phyloP scores from a whole-genome alignment of 2,888 invertebrate genomes.

The Cantharis flavilabris region DNA sequence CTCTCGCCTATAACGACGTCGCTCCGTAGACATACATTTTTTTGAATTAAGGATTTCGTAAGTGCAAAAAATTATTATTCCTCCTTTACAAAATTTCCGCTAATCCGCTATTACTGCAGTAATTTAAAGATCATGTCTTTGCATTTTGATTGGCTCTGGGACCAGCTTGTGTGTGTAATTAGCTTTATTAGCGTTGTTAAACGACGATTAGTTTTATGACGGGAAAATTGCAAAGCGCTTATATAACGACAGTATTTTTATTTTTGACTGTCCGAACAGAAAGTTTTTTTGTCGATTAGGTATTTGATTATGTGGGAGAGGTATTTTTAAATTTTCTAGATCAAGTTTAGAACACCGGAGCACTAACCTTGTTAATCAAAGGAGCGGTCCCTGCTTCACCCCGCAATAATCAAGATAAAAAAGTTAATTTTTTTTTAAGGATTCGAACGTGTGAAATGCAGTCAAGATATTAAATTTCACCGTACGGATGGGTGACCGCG shows the following conservation, averaged over 20 bases:
- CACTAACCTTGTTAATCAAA: not conserved
- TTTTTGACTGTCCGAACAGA: not conserved
- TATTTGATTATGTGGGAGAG: not conserved
- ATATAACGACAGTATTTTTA: not conserved
- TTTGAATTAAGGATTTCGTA: slow-evolving; percentile 7
- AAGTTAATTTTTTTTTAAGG: not conserved
- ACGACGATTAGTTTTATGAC: not conserved
- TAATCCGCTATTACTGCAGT: not conserved
- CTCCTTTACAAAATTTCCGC: not conserved
- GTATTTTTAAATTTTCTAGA: not conserved
- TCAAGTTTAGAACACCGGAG: not conserved
- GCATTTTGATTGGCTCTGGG: not conserved
- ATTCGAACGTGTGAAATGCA: not conserved
- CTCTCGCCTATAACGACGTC: not conserved
- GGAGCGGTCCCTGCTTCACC: not conserved
- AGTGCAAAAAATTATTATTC: not conserved
- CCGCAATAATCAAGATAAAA: too few relatives aligned
- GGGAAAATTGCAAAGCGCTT: not conserved
- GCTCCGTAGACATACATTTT: not conserved
- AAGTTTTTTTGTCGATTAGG: not conserved
- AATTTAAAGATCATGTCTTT: not conserved
- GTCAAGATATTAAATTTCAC: not conserved
- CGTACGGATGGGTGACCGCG: not conserved
- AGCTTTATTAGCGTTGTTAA: not conserved
- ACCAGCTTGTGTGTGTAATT: not conserved